Conservation (phyloP, 2,797 vertebrate genomes). For the Helarctos malayanus region DNA sequence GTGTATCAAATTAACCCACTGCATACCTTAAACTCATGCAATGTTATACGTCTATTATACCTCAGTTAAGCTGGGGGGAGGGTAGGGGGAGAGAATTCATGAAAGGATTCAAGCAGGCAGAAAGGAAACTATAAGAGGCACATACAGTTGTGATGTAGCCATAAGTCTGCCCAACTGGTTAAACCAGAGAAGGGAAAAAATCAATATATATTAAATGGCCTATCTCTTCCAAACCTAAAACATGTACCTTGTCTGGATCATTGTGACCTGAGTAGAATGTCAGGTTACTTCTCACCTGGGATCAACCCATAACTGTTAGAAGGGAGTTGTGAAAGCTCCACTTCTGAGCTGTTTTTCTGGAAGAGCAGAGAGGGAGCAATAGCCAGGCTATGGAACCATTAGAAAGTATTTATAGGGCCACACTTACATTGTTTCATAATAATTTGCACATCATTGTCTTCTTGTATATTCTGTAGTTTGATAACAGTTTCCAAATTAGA, state of each 20-base stretch:
- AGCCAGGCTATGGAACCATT: neutral
- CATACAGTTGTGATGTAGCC: neutral
- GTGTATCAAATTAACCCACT: neutral
- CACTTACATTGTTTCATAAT: neutral
- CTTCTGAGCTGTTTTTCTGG: constrained; percentile 36
- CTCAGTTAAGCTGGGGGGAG: neutral
- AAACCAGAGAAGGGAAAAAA: constrained; percentile 2
- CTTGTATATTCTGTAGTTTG: neutral
- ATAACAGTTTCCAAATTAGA: constrained; percentile 15
- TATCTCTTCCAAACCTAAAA: constrained; percentile 10
- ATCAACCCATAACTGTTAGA: neutral
- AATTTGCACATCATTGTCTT: neutral
- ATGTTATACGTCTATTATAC: neutral
- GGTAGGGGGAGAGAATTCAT: neutral
- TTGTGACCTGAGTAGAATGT: neutral
- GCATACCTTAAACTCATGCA: neutral
- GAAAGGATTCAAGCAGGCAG: neutral
- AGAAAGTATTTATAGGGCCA: neutral
- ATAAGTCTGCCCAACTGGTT: neutral
- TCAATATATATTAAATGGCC: neutral
- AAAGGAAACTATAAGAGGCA: neutral
- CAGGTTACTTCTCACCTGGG: neutral
- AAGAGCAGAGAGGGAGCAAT: neutral
- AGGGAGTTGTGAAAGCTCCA: neutral
- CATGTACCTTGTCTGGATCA: neutral